These are phyloP conservation scores for Cardiocondyla obscurior DNA, from an alignment of 1,140 invertebrate species.

Conservation along the genomic window DNA sequence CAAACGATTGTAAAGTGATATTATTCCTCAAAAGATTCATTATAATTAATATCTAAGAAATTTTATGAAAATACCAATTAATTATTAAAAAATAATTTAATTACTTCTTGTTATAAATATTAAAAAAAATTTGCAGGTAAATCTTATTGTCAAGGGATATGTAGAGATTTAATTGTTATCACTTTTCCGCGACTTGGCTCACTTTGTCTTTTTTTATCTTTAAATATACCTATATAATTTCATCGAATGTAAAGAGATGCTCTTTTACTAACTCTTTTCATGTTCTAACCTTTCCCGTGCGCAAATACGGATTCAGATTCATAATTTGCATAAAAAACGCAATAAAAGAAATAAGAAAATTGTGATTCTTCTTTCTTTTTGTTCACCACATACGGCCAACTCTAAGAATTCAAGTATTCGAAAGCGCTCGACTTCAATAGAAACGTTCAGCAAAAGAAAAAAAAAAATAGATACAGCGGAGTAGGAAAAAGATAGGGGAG, in stretches of 20 bases:
- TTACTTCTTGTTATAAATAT: neutral
- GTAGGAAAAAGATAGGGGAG: neutral
- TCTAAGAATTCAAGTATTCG: neutral
- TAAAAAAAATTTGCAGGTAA: too few relatives aligned
- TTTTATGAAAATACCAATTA: neutral
- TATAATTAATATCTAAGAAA: neutral
- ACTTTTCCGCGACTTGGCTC: too few relatives aligned
- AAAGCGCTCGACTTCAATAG: neutral
- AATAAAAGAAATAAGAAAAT: conserved; percentile 30
- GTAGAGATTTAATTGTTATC: too few relatives aligned
- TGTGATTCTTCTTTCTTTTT: neutral
- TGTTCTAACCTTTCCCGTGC: neutral
- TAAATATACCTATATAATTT: too few relatives aligned
- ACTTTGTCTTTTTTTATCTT: too few relatives aligned
- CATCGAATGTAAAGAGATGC: neutral
- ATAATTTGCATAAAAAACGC: conserved; percentile 59
- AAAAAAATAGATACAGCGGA: neutral
- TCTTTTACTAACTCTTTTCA: neutral
- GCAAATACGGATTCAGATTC: neutral
- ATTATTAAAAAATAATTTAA: neutral
- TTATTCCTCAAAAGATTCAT: neutral
- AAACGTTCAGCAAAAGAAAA: conserved; percentile 21
- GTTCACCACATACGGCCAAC: neutral
- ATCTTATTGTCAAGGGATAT: too few relatives aligned
- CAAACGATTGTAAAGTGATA: conserved; percentile 8